These are phyloP conservation scores for Spongilla lacustris DNA, from an alignment of 37 sponge, comb jelly and placozoan species.

Conservation along the genomic window DNA sequence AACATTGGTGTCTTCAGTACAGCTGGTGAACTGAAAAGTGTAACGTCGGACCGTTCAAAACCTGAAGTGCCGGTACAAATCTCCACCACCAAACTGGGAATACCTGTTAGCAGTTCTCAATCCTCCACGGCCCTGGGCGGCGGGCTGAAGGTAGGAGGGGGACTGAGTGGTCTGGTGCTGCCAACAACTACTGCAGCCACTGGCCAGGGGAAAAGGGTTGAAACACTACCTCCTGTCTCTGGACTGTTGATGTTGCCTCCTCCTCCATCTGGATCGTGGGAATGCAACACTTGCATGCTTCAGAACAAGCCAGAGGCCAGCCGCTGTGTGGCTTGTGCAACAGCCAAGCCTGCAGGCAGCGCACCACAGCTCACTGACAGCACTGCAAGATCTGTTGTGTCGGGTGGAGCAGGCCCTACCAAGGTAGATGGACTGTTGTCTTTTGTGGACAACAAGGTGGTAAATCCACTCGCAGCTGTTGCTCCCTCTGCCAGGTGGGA, in stretches of 20 bases:
- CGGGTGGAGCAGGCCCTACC: too few relatives aligned
- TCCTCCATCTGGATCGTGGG: constrained; percentile 33
- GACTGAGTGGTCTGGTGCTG: neutral
- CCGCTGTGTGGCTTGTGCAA: constrained; percentile 46
- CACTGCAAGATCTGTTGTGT: neutral
- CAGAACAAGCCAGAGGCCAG: constrained; percentile 12
- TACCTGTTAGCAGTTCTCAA: neutral
- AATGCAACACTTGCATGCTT: constrained; percentile 34
- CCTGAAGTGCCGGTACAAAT: neutral
- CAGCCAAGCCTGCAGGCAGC: constrained; percentile 7
- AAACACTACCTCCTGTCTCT: neutral
- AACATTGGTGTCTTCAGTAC: neutral
- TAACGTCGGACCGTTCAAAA: neutral
- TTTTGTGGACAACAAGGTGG: too few relatives aligned
- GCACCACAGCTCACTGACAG: too few relatives aligned
- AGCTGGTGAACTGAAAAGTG: neutral
- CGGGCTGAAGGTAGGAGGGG: neutral
- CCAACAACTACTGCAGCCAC: neutral
- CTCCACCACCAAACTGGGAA: neutral
- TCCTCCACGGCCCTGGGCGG: neutral
- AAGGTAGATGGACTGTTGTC: too few relatives aligned
- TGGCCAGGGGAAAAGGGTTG: neutral
- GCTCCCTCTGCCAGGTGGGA: constrained; percentile 7
- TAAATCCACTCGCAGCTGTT: neutral
- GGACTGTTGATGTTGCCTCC: neutral